phyloP scores from a whole-genome alignment of 2,797 vertebrate genomes.

The Karalla daura region DNA sequence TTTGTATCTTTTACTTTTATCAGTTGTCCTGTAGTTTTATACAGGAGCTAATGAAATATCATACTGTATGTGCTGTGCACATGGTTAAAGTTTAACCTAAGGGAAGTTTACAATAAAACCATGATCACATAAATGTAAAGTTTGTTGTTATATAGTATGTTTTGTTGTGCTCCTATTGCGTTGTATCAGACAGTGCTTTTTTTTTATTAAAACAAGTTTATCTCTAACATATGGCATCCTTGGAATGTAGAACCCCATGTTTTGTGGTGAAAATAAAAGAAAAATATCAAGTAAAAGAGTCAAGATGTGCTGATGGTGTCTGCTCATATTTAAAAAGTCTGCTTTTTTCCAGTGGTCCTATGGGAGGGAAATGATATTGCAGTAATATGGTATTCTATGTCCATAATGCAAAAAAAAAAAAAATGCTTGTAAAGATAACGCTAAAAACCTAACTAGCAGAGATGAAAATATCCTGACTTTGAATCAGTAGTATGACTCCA shows the following conservation, averaged over 20 bases:
- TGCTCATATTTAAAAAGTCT: not conserved
- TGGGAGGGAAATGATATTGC: not conserved
- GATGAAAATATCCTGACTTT: not conserved
- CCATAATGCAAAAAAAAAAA: no score
- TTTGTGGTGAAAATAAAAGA: not conserved
- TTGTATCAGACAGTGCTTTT: conserved; percentile 14
- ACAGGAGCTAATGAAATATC: conserved; percentile 85
- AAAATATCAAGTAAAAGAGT: not conserved
- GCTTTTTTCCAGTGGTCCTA: not conserved
- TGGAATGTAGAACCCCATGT: not conserved
- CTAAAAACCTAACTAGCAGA: no score
- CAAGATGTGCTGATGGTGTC: not conserved
- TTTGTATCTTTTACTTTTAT: conserved; percentile 71
- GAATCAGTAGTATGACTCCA: not conserved
- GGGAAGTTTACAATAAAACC: conserved; percentile 74
- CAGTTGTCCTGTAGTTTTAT: conserved; percentile 93
- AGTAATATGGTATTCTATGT: not conserved
- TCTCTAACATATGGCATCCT: not conserved
- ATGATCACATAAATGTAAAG: conserved; percentile 1
- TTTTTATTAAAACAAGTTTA: not conserved
- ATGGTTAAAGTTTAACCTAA: conserved; percentile 77
- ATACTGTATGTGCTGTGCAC: conserved; percentile 95
- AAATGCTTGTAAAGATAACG: not conserved
- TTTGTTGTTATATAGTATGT: conserved; percentile 43
- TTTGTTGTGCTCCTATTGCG: not conserved